A percentile compares a stretch with the other conserved stretches of the same genome.
These are phyloP conservation scores for Leptobrachium leishanense DNA, from an alignment of 2,113 vertebrate genomes.

Conservation along the genomic window DNA sequence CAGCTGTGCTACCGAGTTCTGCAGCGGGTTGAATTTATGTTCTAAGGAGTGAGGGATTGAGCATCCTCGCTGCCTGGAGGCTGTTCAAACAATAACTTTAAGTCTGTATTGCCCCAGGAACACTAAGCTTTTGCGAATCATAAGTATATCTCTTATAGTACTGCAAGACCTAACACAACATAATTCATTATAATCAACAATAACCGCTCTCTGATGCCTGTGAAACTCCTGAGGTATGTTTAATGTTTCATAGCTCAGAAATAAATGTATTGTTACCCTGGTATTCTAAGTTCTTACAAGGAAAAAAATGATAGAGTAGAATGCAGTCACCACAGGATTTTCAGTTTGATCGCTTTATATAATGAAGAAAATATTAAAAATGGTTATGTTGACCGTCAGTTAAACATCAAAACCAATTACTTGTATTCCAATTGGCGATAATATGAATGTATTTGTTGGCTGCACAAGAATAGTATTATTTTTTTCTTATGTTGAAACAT, in stretches of 20 bases:
- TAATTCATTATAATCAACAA: conserved; percentile 38
- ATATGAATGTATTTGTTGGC: too few relatives aligned
- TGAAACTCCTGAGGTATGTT: conserved; percentile 22
- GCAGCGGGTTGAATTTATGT: conserved; percentile 36
- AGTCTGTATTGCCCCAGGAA: conserved; percentile 42
- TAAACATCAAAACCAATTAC: too few relatives aligned
- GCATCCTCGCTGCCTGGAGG: conserved; percentile 38
- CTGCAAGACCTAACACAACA: conserved; percentile 37
- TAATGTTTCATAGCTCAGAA: conserved; percentile 18
- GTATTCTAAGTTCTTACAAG: not conserved
- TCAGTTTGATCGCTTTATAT: too few relatives aligned
- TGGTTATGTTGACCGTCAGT: too few relatives aligned
- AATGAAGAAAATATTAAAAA: too few relatives aligned
- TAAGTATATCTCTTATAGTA: conserved; percentile 41
- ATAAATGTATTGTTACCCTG: conserved; percentile 24
- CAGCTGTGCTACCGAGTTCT: conserved; percentile 20
- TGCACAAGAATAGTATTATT: too few relatives aligned
- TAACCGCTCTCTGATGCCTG: conserved; percentile 13
- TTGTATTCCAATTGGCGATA: too few relatives aligned
- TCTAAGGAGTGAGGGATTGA: conserved; percentile 29
- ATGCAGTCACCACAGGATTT: too few relatives aligned
- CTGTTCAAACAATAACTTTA: conserved; percentile 44
- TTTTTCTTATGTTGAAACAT: too few relatives aligned
- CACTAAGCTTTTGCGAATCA: conserved; percentile 35
- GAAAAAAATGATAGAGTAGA: not conserved